These are phyloP conservation scores for Antigone vipio DNA, from an alignment of 2,113 vertebrate genomes.

Conservation along the genomic window DNA sequence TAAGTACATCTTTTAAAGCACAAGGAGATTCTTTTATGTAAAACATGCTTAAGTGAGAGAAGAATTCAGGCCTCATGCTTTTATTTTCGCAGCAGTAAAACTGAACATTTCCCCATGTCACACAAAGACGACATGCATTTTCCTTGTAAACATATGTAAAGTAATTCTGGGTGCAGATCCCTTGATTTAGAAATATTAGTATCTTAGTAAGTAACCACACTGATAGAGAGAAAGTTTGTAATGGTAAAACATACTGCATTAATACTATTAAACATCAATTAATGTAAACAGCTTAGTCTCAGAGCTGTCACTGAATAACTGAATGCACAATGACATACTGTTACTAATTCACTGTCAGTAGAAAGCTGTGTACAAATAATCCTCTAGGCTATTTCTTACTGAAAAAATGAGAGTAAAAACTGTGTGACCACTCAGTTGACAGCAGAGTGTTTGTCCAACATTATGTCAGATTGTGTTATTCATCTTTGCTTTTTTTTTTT, in stretches of 20 bases:
- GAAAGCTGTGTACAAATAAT: slow-evolving; percentile 60
- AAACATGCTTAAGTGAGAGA: not conserved
- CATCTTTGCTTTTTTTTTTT: not conserved
- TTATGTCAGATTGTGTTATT: slow-evolving; percentile 53
- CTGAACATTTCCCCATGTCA: not conserved
- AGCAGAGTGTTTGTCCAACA: slow-evolving; percentile 52
- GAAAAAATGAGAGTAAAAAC: slow-evolving; percentile 59
- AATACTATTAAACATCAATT: slow-evolving; percentile 64
- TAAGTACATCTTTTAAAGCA: not conserved
- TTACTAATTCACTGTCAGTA: slow-evolving; percentile 61
- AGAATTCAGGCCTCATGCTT: not conserved
- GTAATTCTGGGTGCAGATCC: not conserved
- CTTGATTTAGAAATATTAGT: slow-evolving; percentile 15
- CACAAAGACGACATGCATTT: not conserved
- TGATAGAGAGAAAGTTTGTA: slow-evolving; percentile 48
- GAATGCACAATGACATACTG: slow-evolving; percentile 46
- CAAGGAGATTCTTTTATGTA: not conserved
- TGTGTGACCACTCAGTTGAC: slow-evolving; percentile 73
- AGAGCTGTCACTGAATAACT: slow-evolving; percentile 52
- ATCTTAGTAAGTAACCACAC: slow-evolving; percentile 1
- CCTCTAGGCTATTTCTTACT: slow-evolving; percentile 42
- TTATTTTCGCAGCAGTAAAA: not conserved
- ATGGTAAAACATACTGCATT: slow-evolving; percentile 38
- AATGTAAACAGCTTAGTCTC: slow-evolving; percentile 57
- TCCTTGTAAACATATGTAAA: not conserved